Conservation (phyloP, 1,140 invertebrate genomes). For the Schmidtea mediterranea region DNA sequence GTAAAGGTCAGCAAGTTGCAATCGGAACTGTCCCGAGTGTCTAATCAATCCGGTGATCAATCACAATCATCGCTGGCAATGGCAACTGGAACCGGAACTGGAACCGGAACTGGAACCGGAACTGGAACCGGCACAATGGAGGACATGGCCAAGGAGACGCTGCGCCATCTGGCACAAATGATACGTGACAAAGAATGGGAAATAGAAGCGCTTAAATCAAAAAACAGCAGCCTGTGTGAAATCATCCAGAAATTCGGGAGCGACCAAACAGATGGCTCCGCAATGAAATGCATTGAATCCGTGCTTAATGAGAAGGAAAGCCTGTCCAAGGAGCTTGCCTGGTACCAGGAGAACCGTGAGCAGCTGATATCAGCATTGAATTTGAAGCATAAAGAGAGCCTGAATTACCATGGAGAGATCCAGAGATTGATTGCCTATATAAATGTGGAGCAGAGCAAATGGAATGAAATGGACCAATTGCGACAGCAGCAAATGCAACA, state of each 20-base stretch:
- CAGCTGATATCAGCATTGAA: conserved; percentile 45
- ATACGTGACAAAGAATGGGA: conserved; percentile 29
- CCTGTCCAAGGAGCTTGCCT: conserved; percentile 15
- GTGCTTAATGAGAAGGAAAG: neutral
- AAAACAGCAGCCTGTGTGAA: conserved; percentile 23
- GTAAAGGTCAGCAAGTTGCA: too few species aligned
- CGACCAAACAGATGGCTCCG: neutral
- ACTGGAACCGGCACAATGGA: neutral
- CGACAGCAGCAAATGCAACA: too few species aligned
- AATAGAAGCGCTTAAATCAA: conserved; percentile 26
- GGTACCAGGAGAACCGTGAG: conserved; percentile 34
- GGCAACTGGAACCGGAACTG: too few species aligned
- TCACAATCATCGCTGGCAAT: too few species aligned
- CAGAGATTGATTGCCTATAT: conserved; percentile 29
- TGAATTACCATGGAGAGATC: conserved; percentile 52
- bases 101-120: too few species aligned
- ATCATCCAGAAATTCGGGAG: conserved; percentile 16
- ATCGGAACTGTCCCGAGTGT: too few species aligned
- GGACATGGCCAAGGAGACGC: conserved; percentile 24
- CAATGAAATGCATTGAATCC: neutral
- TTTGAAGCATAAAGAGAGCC: conserved; percentile 50
- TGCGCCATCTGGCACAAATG: conserved; percentile 24
- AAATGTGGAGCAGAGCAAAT: too few species aligned
- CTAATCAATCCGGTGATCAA: too few species aligned
- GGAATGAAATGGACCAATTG: too few species aligned